Conservation (phyloP, 2,113 vertebrate species). For the Coptodon bakossiorum region DNA sequence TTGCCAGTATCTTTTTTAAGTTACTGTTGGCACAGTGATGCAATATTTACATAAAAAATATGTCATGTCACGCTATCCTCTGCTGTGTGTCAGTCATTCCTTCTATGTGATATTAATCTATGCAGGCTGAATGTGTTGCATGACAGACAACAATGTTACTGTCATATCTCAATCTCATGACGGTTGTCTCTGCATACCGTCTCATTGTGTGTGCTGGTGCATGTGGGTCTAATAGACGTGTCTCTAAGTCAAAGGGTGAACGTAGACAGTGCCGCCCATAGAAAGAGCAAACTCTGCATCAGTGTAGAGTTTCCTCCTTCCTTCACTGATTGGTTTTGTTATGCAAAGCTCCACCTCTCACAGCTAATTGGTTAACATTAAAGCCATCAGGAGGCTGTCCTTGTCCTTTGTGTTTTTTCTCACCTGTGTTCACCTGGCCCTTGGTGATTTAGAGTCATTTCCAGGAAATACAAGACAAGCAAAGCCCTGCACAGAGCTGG, state of each 20-base stretch:
- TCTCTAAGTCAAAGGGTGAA: neutral
- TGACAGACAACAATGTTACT: neutral
- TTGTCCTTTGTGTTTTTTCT: neutral
- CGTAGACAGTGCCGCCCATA: neutral
- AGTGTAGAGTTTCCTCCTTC: neutral
- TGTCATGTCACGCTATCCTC: neutral
- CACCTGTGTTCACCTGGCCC: neutral
- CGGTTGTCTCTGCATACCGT: neutral
- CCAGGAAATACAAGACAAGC: neutral
- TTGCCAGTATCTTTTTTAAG: neutral
- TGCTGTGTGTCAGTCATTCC: neutral
- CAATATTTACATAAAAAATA: neutral
- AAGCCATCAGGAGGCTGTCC: neutral
- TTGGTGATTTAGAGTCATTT: neutral
- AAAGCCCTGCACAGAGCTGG: neutral
- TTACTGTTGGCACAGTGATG: neutral
- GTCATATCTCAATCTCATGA: neutral
- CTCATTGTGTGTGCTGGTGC: neutral
- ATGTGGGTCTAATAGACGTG: neutral
- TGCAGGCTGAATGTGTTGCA: conserved; percentile 1
- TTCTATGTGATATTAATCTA: conserved; percentile 20
- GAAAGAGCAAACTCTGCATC: neutral
- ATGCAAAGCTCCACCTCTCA: neutral
- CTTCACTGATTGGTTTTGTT: neutral
- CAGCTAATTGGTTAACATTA: conserved; percentile 1